phyloP scores from a whole-genome alignment of 2,888 invertebrate species.

The Rhingia campestris region DNA sequence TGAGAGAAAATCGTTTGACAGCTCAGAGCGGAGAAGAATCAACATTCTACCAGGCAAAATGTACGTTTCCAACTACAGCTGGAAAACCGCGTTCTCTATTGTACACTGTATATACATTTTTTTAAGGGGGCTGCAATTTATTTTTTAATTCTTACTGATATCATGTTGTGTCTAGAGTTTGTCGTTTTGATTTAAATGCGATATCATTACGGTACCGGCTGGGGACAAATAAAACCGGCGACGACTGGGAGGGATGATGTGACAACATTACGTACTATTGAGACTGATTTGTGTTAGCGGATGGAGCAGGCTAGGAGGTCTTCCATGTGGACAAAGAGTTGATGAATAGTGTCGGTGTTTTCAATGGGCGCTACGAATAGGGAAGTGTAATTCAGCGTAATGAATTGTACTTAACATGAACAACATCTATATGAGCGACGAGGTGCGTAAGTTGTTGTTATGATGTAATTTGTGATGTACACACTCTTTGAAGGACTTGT shows the following conservation, averaged over 20 bases:
- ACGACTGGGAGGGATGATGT: background rate
- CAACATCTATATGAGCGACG: background rate
- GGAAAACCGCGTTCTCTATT: too few species aligned
- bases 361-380: too few species aligned
- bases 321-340: constrained; percentile 38
- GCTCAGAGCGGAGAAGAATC: background rate
- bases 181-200: constrained; percentile 46
- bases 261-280: constrained; percentile 1
- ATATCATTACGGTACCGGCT: constrained; percentile 62
- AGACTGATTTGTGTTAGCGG: constrained; percentile 24
- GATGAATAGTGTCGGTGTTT: constrained; percentile 26
- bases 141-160: too few species aligned
- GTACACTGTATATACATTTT: too few species aligned
- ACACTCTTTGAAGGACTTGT: background rate
- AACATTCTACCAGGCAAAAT: too few species aligned
- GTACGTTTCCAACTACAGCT: too few species aligned
- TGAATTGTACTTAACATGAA: background rate
- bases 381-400: background rate
- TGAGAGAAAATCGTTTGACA: constrained; percentile 51
- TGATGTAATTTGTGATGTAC: background rate
- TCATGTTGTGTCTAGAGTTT: constrained; percentile 28
- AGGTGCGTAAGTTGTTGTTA: background rate
- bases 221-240: constrained; percentile 51
- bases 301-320: constrained; percentile 30
- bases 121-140: too few species aligned